Percentiles rank a stretch among this genome's conserved stretches.
phyloP scores from a whole-genome alignment of 2,113 vertebrate genomes.

The Nesogale talazaci region DNA sequence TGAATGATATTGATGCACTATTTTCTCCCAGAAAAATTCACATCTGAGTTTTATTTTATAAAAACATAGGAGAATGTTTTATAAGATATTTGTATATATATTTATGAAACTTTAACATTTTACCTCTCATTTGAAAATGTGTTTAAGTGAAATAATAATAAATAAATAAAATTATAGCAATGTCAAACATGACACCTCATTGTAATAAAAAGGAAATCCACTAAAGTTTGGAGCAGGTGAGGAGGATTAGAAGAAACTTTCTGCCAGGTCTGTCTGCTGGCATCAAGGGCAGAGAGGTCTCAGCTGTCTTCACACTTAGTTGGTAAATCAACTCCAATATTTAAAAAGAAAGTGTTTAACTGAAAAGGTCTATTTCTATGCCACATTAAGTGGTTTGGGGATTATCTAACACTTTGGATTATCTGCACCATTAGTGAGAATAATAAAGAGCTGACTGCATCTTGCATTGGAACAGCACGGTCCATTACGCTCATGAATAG shows the following conservation, averaged over 20 bases:
- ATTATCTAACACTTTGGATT: constrained; percentile 79
- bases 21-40: not conserved
- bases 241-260: not conserved
- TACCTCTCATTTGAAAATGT: not conserved
- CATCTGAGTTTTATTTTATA: not conserved
- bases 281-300: constrained; percentile 46
- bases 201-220: not conserved
- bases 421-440: constrained; percentile 82
- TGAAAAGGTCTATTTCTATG: constrained; percentile 73
- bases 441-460: constrained; percentile 76
- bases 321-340: constrained; percentile 65
- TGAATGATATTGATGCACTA: not conserved
- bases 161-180: not conserved
- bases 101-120: not conserved
- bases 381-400: constrained; percentile 73
- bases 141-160: not conserved
- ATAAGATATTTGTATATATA: not conserved
- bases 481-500: constrained; percentile 78
- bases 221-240: not conserved
- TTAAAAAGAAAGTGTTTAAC: constrained; percentile 72
- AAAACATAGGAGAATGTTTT: not conserved
- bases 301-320: constrained; percentile 13
- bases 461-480: constrained; percentile 72
- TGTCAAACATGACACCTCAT: not conserved
- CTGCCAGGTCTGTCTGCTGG: not conserved